Base-by-base conservation (phyloP, 2,797 vertebrate species). In the Smutsia temminckii region DNA sequence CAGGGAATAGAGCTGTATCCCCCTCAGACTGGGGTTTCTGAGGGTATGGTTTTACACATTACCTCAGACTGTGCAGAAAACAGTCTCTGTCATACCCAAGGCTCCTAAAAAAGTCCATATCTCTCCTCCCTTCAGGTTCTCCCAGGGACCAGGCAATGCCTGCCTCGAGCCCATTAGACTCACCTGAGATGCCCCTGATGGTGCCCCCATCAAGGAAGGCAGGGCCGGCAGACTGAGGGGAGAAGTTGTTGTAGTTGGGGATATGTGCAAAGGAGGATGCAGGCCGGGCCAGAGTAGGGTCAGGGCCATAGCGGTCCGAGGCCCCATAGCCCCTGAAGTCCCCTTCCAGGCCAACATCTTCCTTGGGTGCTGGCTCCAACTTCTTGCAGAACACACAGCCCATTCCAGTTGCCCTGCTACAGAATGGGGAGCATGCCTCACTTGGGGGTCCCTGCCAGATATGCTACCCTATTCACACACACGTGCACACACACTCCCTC, bases 341-440 rank as follows among this genome's bases (percentile, higher is more conserved):
- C 49, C 63, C 90, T 64, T 97, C 96, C 51, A 89, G 78, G 64
- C 71, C 96, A 46, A 12, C 96, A 5, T 75, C 0, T 85, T 97
- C 90, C 92, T 98, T 40, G 23, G 91, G 8, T 46, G 27, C 93
- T 0, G 97, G 96, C 96, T 96, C 96, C 91, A 98, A 98, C 98
- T 99, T 99, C 97, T 99, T 99, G 98, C 99, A 99, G 98, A 99
- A 99, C 98, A 98, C 98, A 95, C 99, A 99, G 99, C 99, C 99
- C 99, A 99, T 99, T 89, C 97, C 97, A 97, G 97, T 97, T 91
- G 89, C 85, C 97, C 97, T 98, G 95, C 0, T n/a, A 63, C 29
- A 71, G 84, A 92, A 96, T 1, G 68, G 29, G 79, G 78, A 46
- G 61, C 23, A 61, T 0, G 1, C 46, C 71, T 97, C 20, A 87